phyloP scores from a whole-genome alignment of 2,113 vertebrate species.

The Hippocampus abdominalis region DNA sequence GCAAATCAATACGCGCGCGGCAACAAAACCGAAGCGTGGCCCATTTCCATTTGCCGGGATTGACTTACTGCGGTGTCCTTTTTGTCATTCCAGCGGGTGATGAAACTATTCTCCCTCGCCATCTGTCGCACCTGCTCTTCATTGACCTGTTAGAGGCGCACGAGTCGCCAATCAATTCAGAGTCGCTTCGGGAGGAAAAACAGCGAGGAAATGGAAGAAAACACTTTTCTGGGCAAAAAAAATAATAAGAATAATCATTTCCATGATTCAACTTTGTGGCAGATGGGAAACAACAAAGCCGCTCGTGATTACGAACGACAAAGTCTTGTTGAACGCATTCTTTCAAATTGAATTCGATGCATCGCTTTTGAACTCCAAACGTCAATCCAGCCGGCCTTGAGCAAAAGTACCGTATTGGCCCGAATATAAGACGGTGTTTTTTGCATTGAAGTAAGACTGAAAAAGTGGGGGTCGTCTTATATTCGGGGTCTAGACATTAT shows the following conservation, averaged over 20 bases:
- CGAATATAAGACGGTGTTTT: no score
- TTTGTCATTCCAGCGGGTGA: conserved; percentile 94
- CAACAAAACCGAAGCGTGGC: conserved; percentile 22
- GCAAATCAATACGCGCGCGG: conserved; percentile 26
- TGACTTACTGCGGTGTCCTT: conserved; percentile 86
- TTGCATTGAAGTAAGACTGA: no score
- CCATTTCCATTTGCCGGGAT: conserved; percentile 39
- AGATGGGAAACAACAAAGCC: background rate
- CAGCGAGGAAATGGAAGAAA: background rate
- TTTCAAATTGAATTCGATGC: no score
- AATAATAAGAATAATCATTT: background rate
- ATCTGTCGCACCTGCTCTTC: conserved; percentile 94
- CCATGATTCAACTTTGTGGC: background rate
- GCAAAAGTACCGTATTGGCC: no score
- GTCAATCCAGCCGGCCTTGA: no score
- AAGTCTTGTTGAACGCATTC: no score
- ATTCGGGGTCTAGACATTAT: no score
- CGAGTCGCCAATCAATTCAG: conserved; percentile 4
- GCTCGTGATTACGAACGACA: background rate
- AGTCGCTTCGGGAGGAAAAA: background rate
- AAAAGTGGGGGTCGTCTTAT: no score
- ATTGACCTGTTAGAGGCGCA: conserved; percentile 78
- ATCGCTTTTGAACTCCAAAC: no score
- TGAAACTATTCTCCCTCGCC: conserved; percentile 94
- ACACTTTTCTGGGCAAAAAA: background rate